phyloP scores from a whole-genome alignment of 1,140 invertebrate genomes.

The Araneus ventricosus region DNA sequence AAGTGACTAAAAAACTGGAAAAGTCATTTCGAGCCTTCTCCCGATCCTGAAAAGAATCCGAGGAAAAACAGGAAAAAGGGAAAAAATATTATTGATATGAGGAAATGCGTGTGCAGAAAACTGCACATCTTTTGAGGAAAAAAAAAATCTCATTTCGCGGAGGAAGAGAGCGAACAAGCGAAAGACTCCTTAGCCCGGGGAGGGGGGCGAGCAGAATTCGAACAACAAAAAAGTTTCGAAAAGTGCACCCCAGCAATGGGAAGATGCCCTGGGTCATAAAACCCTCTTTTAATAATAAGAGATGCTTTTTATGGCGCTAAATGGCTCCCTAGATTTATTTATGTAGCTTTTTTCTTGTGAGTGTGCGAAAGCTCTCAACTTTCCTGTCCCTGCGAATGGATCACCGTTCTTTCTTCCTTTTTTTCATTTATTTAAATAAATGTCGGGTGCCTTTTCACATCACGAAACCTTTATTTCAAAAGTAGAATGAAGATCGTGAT shows the following conservation, averaged over 20 bases:
- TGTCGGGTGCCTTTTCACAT: background rate
- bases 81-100: slow-evolving; percentile 1
- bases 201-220: background rate
- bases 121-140: background rate
- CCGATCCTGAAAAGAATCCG: background rate
- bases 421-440: background rate
- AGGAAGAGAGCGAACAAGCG: background rate
- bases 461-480: background rate
- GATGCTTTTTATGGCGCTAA: background rate
- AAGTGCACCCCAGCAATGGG: background rate
- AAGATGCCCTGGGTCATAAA: background rate
- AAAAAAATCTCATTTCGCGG: background rate
- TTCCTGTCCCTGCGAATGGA: background rate
- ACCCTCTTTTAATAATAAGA: background rate
- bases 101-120: background rate
- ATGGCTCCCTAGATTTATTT: background rate
- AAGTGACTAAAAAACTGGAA: background rate
- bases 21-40: slow-evolving; percentile 13
- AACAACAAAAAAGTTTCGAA: background rate
- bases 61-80: background rate
- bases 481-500: background rate
- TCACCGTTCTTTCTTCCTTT: background rate
- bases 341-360: background rate
- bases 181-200: background rate
- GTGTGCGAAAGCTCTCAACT: background rate